Conservation (phyloP, 2,113 vertebrate species). For the Bettongia penicillata region DNA sequence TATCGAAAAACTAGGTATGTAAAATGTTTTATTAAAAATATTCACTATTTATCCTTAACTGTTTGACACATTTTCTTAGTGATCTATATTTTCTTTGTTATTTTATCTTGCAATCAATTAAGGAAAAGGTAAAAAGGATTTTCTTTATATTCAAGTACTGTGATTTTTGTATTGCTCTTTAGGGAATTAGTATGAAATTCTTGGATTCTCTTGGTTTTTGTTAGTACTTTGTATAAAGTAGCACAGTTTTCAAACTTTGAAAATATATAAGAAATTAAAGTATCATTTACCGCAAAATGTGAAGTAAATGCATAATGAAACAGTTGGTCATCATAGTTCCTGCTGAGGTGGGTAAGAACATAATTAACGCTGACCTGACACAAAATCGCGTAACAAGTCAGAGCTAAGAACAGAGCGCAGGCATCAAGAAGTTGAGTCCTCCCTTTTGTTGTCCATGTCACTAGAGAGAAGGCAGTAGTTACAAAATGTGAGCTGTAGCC, state of each 20-base stretch:
- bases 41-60: background rate
- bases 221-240: background rate
- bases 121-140: conserved; percentile 18
- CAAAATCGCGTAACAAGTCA: background rate
- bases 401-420: background rate
- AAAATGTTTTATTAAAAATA: conserved; percentile 55
- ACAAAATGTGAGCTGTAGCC: background rate
- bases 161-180: conserved; percentile 17
- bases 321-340: background rate
- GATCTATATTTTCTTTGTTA: conserved; percentile 9
- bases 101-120: conserved; percentile 42
- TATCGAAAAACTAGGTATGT: conserved; percentile 91
- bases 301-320: background rate
- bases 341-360: background rate
- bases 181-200: conserved; percentile 21
- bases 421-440: background rate
- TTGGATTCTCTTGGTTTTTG: conserved; percentile 4
- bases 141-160: conserved; percentile 28
- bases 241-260: background rate
- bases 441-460: background rate
- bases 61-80: conserved; percentile 26
- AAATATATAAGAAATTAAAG: background rate
- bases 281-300: background rate
- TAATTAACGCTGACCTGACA: background rate
- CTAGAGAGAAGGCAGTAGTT: background rate